Percentiles rank a stretch among this genome's conserved stretches.
Conservation (phyloP, 37 sponge, comb jelly and placozoan species). For the Agelas oroides region DNA sequence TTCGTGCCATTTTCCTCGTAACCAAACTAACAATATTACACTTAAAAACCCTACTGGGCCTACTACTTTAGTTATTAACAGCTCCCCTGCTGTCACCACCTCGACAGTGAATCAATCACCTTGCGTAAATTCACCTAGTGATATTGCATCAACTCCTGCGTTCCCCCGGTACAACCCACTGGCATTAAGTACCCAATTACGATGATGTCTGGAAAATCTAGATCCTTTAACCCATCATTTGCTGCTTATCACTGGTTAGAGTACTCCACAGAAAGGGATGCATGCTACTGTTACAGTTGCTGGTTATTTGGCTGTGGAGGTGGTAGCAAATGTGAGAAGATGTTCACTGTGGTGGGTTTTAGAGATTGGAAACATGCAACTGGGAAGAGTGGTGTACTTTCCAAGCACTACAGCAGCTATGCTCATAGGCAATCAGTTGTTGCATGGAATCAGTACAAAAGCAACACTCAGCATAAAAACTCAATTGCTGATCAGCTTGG, state of each 20-base stretch:
- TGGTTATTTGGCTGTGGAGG: constrained; percentile 2
- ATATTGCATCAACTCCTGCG: constrained; percentile 44
- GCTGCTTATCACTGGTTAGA: constrained; percentile 49
- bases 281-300: constrained; percentile 54
- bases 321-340: constrained; percentile 32
- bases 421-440: constrained; percentile 36
- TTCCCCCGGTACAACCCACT: constrained; percentile 53
- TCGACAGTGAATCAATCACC: no score
- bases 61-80: no score
- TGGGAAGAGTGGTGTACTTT: constrained; percentile 40
- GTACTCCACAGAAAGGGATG: constrained; percentile 67
- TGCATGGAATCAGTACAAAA: constrained; percentile 45
- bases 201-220: constrained; percentile 53
- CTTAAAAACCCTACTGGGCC: no score
- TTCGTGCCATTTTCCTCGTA: no score
- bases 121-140: no score
- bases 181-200: constrained; percentile 52
- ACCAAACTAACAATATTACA: no score
- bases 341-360: constrained; percentile 37
- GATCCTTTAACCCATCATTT: constrained; percentile 61
- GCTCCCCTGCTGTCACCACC: no score
- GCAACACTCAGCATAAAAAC: constrained; percentile 19
- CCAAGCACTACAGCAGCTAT: constrained; percentile 16
- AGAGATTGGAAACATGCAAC: constrained; percentile 63
- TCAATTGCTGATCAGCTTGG: constrained; percentile 56